A percentile compares a stretch with the other conserved stretches of the same genome.
Evolutionary conservation across 2,797 vertebrate genomes (phyloP).

Genomic region (Jordanella pulchra): DNA sequence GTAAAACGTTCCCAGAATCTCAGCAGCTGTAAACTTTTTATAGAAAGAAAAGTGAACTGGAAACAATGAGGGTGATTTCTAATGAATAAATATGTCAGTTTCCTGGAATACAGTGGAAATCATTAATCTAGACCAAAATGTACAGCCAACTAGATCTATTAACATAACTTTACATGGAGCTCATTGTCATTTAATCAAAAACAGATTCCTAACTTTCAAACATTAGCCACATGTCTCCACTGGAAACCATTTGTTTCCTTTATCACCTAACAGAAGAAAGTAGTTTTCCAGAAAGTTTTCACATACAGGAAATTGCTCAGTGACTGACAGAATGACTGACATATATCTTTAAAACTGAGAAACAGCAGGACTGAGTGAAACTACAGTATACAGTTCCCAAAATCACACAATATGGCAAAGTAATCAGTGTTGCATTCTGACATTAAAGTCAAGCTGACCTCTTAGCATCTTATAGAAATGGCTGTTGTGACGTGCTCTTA

Average conservation of each 20-base stretch:
- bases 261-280: constrained; percentile 38
- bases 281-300: constrained; percentile 51
- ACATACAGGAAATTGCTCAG: constrained; percentile 50
- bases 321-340: constrained; percentile 36
- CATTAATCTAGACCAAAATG: not conserved
- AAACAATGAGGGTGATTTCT: not conserved
- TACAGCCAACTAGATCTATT: not conserved
- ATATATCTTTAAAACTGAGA: constrained; percentile 37
- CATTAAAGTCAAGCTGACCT: constrained; percentile 5
- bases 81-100: not conserved
- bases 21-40: not conserved
- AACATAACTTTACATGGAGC: not conserved
- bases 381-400: constrained; percentile 13
- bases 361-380: constrained; percentile 24
- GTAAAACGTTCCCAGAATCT: not conserved
- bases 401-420: constrained; percentile 47
- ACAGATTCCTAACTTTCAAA: constrained; percentile 10
- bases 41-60: not conserved
- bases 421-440: constrained; percentile 34
- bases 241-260: constrained; percentile 30
- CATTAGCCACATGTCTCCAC: constrained; percentile 19
- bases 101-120: not conserved
- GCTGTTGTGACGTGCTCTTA: not conserved
- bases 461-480: not conserved
- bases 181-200: not conserved